These are phyloP conservation scores for Acanthosepion lycidas DNA, from an alignment of 2,888 invertebrate species.

Conservation along the genomic window DNA sequence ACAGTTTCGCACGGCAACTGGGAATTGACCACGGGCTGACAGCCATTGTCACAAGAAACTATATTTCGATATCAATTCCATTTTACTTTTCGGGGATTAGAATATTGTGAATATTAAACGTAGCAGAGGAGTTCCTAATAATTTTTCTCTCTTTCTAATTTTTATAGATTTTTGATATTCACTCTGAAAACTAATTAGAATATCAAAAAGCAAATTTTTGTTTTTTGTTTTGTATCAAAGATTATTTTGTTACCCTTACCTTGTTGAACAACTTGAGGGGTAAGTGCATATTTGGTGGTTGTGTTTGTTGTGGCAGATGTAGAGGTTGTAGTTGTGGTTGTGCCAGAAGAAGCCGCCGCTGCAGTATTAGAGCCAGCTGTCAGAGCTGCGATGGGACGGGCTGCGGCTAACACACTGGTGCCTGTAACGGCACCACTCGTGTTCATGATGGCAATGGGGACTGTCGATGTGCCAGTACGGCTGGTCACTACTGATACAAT, in stretches of 20 bases:
- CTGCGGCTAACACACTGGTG: slow-evolving; percentile 41
- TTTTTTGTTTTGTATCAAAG: no score
- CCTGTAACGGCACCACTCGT: slow-evolving; percentile 48
- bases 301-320: slow-evolving; percentile 50
- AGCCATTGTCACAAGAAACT: no score
- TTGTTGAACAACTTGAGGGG: slow-evolving; percentile 94
- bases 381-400: slow-evolving; percentile 47
- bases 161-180: no score
- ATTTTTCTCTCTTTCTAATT: no score
- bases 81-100: no score
- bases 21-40: no score
- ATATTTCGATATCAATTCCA: no score
- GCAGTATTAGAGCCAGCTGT: slow-evolving; percentile 50
- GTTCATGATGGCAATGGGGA: slow-evolving; percentile 55
- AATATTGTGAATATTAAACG: no score
- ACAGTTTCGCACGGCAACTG: no score
- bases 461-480: slow-evolving; percentile 53
- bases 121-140: no score
- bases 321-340: slow-evolving; percentile 51
- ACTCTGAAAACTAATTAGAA: no score
- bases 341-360: slow-evolving; percentile 48
- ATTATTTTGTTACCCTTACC: slow-evolving; percentile 76
- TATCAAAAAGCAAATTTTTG: no score
- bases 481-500: slow-evolving; percentile 56
- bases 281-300: slow-evolving; percentile 84